phyloP scores from a whole-genome alignment of 2,888 invertebrate species.

The Nyleta sp. region DNA sequence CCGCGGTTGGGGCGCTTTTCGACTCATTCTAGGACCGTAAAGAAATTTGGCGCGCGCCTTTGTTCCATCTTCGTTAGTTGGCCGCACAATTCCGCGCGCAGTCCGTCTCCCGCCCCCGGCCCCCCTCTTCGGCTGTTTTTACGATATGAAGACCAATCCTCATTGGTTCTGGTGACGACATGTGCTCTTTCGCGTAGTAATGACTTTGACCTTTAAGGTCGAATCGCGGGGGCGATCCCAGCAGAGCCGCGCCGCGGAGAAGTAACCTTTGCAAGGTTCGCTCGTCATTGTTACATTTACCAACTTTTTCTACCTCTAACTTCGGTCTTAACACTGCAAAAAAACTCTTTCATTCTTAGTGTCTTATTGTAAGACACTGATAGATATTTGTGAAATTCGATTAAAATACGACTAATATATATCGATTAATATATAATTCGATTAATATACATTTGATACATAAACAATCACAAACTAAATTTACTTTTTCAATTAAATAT shows the following conservation, averaged over 20 bases:
- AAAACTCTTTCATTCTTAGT: too few relatives aligned
- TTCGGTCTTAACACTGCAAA: too few relatives aligned
- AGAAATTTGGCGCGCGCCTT: conserved; percentile 39
- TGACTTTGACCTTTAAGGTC: conserved; percentile 73
- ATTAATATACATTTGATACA: too few relatives aligned
- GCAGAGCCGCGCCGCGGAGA: conserved; percentile 12
- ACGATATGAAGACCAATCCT: conserved; percentile 47
- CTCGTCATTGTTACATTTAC: conserved; percentile 33
- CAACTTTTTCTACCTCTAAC: not conserved
- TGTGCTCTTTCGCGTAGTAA: conserved; percentile 66
- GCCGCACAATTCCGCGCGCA: conserved; percentile 4
- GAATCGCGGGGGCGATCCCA: conserved; percentile 61
- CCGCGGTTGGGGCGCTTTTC: conserved; percentile 11
- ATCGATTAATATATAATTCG: too few relatives aligned
- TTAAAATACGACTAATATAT: too few relatives aligned
- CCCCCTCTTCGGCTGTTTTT: too few relatives aligned
- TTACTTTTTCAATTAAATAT: too few relatives aligned
- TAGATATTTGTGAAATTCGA: too few relatives aligned
- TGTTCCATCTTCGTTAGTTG: conserved; percentile 25
- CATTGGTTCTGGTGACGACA: conserved; percentile 61
- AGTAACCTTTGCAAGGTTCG: conserved; percentile 51
- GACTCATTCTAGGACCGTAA: conserved; percentile 42
- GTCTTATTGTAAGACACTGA: too few relatives aligned
- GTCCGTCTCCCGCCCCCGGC: not conserved
- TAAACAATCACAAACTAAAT: too few relatives aligned